These are phyloP conservation scores for Alethe castanea DNA, from an alignment of 2,113 vertebrate genomes.

Conservation along the genomic window DNA sequence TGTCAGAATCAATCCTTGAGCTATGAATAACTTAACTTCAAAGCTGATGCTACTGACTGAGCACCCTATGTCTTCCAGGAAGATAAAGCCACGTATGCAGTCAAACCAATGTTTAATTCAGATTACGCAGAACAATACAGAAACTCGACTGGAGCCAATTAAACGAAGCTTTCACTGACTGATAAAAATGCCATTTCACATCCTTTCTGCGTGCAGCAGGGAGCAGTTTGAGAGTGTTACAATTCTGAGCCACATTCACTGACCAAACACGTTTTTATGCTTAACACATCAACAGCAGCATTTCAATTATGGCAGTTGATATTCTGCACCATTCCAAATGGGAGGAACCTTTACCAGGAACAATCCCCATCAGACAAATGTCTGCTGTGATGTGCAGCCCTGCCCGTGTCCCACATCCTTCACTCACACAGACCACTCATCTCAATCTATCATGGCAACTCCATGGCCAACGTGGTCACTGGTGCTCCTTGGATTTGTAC, in stretches of 20 bases:
- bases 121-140: conserved; percentile 47
- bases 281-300: neutral
- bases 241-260: neutral
- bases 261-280: neutral
- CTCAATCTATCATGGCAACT: neutral
- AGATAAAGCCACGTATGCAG: conserved; percentile 53
- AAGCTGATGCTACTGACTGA: conserved; percentile 57
- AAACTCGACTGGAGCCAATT: conserved; percentile 54
- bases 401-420: no score
- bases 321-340: neutral
- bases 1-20: conserved; percentile 56
- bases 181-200: conserved; percentile 32
- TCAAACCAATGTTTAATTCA: conserved; percentile 68
- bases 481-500: neutral
- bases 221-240: neutral
- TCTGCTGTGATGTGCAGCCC: no score
- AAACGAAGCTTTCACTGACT: conserved; percentile 46
- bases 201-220: neutral
- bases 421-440: neutral
- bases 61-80: conserved; percentile 52
- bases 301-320: neutral
- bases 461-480: neutral
- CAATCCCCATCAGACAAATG: neutral
- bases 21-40: conserved; percentile 68
- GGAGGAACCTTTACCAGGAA: neutral